Evolutionary conservation across 2,888 invertebrate species (phyloP).

Genomic region (Byasa hedistus): DNA sequence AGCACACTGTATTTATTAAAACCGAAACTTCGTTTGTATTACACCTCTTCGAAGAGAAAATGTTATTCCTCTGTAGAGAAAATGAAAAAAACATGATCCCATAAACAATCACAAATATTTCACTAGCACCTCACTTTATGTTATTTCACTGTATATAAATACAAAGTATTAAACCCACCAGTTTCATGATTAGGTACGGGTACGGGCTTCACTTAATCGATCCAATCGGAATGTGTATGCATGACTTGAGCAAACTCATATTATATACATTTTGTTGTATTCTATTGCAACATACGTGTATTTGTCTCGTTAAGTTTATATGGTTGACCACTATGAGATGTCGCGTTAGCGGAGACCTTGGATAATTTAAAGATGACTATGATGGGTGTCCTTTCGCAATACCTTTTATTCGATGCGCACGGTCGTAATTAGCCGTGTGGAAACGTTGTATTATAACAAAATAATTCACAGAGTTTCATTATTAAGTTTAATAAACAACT

Average conservation of each 20-base stretch:
- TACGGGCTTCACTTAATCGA: constrained; percentile 46
- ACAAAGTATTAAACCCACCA: constrained; percentile 49
- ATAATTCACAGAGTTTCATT: too few relatives aligned
- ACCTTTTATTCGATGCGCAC: constrained; percentile 50
- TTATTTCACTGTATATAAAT: constrained; percentile 30
- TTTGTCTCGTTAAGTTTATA: constrained; percentile 61
- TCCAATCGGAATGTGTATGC: constrained; percentile 55
- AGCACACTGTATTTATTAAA: not conserved
- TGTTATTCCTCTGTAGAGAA: too few relatives aligned
- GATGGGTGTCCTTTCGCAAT: constrained; percentile 53
- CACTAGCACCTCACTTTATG: constrained; percentile 9
- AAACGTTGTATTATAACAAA: constrained; percentile 16
- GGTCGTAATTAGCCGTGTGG: constrained; percentile 45
- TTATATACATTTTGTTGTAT: constrained; percentile 67
- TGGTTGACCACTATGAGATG: constrained; percentile 56
- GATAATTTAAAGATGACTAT: constrained; percentile 58
- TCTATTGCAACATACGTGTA: constrained; percentile 61
- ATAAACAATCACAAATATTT: not conserved
- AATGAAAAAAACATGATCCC: not conserved
- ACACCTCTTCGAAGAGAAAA: not conserved
- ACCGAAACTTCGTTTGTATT: not conserved
- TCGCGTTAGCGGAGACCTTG: constrained; percentile 52
- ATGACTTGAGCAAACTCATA: constrained; percentile 51
- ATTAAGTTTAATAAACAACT: too few relatives aligned
- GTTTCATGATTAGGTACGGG: constrained; percentile 54